A percentile compares a stretch with the other conserved stretches of the same genome.
These are phyloP conservation scores for Saturnia pavonia DNA, from an alignment of 2,888 invertebrate species.

Conservation along the genomic window DNA sequence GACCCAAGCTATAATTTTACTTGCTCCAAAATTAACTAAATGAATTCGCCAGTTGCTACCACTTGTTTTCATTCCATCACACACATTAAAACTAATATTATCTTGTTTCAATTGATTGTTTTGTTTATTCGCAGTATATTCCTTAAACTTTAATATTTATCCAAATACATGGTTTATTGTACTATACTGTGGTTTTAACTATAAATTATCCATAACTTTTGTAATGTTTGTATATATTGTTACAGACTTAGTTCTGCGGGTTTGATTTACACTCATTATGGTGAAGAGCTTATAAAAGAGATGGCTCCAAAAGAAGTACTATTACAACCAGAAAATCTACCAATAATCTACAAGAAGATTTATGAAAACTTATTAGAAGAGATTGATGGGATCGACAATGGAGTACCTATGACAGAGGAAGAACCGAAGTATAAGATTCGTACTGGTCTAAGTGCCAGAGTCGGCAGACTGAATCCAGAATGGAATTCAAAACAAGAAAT, in stretches of 20 bases:
- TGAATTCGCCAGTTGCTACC: no score
- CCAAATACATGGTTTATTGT: no score
- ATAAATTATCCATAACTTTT: background rate
- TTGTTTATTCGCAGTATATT: no score
- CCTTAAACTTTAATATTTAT: no score
- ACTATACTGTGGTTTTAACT: background rate
- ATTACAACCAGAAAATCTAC: conserved; percentile 74
- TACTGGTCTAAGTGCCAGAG: conserved; percentile 89
- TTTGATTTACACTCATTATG: conserved; percentile 94
- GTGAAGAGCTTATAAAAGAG: conserved; percentile 87
- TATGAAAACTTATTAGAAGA: conserved; percentile 95
- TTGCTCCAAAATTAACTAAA: no score
- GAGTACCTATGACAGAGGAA: conserved; percentile 90
- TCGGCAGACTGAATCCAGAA: conserved; percentile 89
- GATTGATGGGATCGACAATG: conserved; percentile 98
- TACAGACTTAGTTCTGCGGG: conserved; percentile 97
- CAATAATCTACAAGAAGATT: conserved; percentile 84
- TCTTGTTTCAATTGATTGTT: no score
- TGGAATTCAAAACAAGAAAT: conserved; percentile 87
- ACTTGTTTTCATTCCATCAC: no score
- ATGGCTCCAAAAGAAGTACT: conserved; percentile 69
- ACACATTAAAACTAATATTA: no score
- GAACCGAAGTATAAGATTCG: conserved; percentile 89
- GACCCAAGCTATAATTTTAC: no score
- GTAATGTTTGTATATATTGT: conserved; percentile 26